These are phyloP conservation scores for Acrobasis consociella DNA, from an alignment of 2,888 invertebrate genomes.

Conservation along the genomic window DNA sequence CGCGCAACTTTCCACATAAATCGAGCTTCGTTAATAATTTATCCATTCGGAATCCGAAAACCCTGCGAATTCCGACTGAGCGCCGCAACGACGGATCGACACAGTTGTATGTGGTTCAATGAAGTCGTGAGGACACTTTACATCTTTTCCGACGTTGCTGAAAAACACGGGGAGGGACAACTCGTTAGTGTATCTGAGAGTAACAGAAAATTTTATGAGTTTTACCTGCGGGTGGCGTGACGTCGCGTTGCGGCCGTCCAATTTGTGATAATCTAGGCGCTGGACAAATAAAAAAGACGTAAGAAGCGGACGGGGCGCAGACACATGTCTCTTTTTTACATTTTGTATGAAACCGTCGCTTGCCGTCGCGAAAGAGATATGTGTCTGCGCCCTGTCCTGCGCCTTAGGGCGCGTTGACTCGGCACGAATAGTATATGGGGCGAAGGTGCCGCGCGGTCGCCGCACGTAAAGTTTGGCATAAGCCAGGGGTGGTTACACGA, in stretches of 20 bases:
- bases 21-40: constrained; percentile 65
- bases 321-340: too few species aligned
- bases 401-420: too few species aligned
- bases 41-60: constrained; percentile 50
- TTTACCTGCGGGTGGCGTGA: constrained; percentile 25
- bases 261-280: constrained; percentile 11
- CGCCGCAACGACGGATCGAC: constrained; percentile 31
- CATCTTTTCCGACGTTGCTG: constrained; percentile 31
- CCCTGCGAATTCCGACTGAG: constrained; percentile 38
- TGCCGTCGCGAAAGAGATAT: too few species aligned
- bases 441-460: too few species aligned
- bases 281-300: too few species aligned
- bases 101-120: constrained; percentile 24
- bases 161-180: constrained; percentile 28
- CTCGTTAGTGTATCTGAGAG: constrained; percentile 38
- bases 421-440: too few species aligned
- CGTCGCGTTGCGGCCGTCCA: constrained; percentile 17
- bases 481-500: neutral
- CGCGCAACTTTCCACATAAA: constrained; percentile 65
- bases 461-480: too few species aligned
- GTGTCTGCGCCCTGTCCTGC: too few species aligned
- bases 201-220: constrained; percentile 32
- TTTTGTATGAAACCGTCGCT: too few species aligned
- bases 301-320: too few species aligned
- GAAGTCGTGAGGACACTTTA: constrained; percentile 32